Conservation (phyloP, 2,888 invertebrate species). For the Tenthredo distinguenda region DNA sequence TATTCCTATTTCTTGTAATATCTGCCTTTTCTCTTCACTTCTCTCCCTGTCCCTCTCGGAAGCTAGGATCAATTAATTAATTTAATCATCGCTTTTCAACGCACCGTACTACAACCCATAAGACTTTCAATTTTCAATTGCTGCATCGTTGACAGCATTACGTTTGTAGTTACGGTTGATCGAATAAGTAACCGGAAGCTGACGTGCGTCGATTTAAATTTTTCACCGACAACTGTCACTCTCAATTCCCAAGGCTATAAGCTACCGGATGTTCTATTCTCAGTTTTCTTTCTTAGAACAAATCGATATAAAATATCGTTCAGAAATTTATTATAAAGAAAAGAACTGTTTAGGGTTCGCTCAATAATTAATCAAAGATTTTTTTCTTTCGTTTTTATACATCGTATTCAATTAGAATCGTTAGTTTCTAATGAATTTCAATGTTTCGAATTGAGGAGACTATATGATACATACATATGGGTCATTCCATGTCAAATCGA, state of each 20-base stretch:
- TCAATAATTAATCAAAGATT: neutral
- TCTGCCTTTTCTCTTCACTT: neutral
- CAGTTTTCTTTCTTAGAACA: neutral
- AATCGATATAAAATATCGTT: neutral
- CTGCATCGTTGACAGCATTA: neutral
- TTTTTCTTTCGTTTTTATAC: neutral
- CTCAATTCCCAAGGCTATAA: slow-evolving; percentile 17
- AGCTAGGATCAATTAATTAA: neutral
- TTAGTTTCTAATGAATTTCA: neutral
- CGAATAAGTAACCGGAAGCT: slow-evolving; percentile 22
- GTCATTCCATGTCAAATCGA: no score
- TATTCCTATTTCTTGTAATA: neutral
- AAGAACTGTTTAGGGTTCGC: neutral
- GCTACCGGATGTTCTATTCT: slow-evolving; percentile 11
- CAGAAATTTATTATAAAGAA: neutral
- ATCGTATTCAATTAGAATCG: neutral
- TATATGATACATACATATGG: neutral
- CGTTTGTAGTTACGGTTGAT: slow-evolving; percentile 3
- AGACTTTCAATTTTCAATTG: neutral
- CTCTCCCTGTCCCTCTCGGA: neutral
- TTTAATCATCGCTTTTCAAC: neutral
- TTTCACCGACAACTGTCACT: slow-evolving; percentile 35
- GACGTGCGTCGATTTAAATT: slow-evolving; percentile 24
- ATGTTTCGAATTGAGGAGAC: no score
- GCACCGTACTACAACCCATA: neutral